Evolutionary conservation across 1,140 invertebrate species (phyloP), one percentile per base, ranked within the genome.

Genomic region (Sminthurides bifidus): DNA sequence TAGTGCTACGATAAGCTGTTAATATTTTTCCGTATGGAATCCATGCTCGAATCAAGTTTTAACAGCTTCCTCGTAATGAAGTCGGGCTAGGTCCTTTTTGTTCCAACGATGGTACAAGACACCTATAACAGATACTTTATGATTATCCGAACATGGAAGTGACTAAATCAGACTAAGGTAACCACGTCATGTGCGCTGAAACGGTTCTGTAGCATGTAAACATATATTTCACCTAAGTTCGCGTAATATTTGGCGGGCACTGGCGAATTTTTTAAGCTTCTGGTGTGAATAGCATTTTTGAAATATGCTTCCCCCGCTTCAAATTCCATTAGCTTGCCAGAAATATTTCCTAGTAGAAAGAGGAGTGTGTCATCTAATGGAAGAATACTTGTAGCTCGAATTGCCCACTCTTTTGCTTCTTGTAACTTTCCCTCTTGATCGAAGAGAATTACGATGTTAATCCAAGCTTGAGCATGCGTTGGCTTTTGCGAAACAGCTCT

Each of bases 51-150:
- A 68, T 90, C 79, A 2, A 92, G 67, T 65, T 76, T 69, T 33
- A 92, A 70, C 14, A n/a, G 90, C 85, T 69, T 76, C 79, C 52
- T 73, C 73, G 67, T 96, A 96, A 70, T 81, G 79, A 52, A 76
- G 66, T 67, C 82, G 77, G 2, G 91, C 91, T 59, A 79, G 69
- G 1, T 79, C 70, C 59, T 79, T 75, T 74, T 84, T 89, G 49
- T 84, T 83, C 90, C 89, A 94, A 33, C 88, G 79, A 72, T 96
- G 92, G 73, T 94, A 95, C 1, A 95, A 73, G 26, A 96, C 90
- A 58, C 89, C 87, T 87, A 66, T 37, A 77, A 77, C n/a, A 46
- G 21, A 35, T 35, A 10, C 10, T 10, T 35, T 35, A 35, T 35
- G n/a, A 10, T 10, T 10, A n/a, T 35, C n/a, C 8, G 10, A 35